A percentile compares a stretch with the other conserved stretches of the same genome.
Evolutionary conservation across 2,113 vertebrate genomes (phyloP).

Genomic region (Myotis brandtii): DNA sequence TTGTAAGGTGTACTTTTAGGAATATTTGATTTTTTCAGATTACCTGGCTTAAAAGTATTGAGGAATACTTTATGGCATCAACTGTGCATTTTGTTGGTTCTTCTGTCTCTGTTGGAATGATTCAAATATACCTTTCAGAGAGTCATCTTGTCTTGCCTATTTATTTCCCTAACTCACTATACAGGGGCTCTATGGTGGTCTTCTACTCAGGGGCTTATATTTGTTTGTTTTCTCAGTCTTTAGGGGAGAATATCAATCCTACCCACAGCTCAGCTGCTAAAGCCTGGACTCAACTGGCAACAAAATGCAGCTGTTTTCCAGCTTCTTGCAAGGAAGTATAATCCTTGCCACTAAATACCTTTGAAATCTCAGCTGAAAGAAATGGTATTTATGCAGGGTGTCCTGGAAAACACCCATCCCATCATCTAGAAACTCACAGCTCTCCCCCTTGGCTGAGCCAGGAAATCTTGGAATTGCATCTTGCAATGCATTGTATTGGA

Average conservation of each 20-base stretch:
- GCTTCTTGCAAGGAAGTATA: neutral
- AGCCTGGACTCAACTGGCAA: neutral
- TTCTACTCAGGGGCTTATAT: neutral
- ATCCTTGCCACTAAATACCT: neutral
- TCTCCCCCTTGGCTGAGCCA: neutral
- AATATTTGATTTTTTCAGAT: conserved; percentile 30
- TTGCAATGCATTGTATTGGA: neutral
- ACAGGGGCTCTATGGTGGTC: neutral
- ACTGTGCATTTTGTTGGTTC: neutral
- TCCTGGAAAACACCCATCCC: neutral
- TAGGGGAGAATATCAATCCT: neutral
- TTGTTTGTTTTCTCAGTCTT: conserved; percentile 47
- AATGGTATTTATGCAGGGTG: neutral
- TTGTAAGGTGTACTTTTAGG: neutral
- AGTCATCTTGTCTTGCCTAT: neutral
- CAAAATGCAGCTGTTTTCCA: neutral
- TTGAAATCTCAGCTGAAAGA: neutral
- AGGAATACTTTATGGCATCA: neutral
- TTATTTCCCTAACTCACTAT: neutral
- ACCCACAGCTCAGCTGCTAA: neutral
- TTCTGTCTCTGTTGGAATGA: neutral
- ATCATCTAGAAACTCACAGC: neutral
- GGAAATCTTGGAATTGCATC: neutral
- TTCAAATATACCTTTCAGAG: neutral
- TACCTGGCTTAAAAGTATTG: neutral